phyloP scores from a whole-genome alignment of 2,888 invertebrate genomes.

The Melikaiella ostensackeni region DNA sequence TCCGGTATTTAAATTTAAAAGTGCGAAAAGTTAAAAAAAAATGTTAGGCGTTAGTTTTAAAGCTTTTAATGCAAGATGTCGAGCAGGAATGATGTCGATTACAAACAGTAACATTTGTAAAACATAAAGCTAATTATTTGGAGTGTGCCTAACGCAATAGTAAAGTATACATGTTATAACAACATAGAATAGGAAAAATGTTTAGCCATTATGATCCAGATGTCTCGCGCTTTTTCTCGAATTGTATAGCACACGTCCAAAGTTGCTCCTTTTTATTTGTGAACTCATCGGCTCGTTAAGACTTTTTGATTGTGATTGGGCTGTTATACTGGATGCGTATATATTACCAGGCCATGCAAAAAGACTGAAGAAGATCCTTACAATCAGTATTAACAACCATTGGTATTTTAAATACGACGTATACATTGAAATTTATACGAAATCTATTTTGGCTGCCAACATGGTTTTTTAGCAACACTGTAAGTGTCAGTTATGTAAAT shows the following conservation, averaged over 20 bases:
- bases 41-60: slow-evolving; percentile 40
- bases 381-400: slow-evolving; percentile 72
- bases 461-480: slow-evolving; percentile 48
- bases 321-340: slow-evolving; percentile 48
- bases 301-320: slow-evolving; percentile 56
- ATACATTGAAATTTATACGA: slow-evolving; percentile 62
- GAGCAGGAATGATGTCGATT: slow-evolving; percentile 11
- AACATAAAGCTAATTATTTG: slow-evolving; percentile 54
- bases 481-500: slow-evolving; percentile 47
- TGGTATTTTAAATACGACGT: slow-evolving; percentile 68
- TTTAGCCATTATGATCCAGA: slow-evolving; percentile 55
- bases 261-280: slow-evolving; percentile 65
- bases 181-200: slow-evolving; percentile 52
- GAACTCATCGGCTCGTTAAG: slow-evolving; percentile 53
- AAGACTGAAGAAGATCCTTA: slow-evolving; percentile 71
- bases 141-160: slow-evolving; percentile 66
- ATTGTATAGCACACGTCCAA: slow-evolving; percentile 66
- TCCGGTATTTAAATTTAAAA: background rate
- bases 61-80: slow-evolving; percentile 4
- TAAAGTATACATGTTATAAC: slow-evolving; percentile 53
- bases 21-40: background rate
- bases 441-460: slow-evolving; percentile 64
- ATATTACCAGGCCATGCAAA: slow-evolving; percentile 59
- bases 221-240: slow-evolving; percentile 59
- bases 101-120: slow-evolving; percentile 43